phyloP scores from a whole-genome alignment of 2,888 invertebrate species.

The Cerceris ruficornis region DNA sequence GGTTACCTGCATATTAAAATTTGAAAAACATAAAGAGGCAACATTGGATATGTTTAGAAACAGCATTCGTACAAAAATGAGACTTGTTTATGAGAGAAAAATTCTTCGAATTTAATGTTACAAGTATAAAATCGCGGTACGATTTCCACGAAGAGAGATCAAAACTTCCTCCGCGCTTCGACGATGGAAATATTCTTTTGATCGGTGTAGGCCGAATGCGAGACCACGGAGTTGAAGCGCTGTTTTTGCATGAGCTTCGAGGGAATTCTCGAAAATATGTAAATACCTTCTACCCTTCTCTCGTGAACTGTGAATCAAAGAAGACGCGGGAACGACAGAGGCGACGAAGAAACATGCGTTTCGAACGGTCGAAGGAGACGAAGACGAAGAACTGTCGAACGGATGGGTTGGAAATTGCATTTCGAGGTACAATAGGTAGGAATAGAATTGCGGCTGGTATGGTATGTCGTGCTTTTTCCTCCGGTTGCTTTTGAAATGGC shows the following conservation, averaged over 20 bases:
- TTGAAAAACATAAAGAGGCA: too few species aligned
- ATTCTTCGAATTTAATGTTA: too few species aligned
- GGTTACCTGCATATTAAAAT: too few species aligned
- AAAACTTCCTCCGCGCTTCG: too few species aligned
- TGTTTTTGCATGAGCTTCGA: background rate
- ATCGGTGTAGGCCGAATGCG: background rate
- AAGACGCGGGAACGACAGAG: background rate
- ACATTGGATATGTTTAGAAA: too few species aligned
- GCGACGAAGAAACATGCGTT: background rate
- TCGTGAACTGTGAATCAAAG: conserved; percentile 8
- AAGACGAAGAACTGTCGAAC: background rate
- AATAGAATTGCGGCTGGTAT: background rate
- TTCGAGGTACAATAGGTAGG: background rate
- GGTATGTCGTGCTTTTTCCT: background rate
- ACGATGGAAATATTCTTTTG: background rate
- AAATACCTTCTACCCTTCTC: conserved; percentile 24
- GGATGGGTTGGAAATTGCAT: conserved; percentile 1
- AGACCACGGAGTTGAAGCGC: background rate
- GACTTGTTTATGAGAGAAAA: too few species aligned
- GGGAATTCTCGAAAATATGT: conserved; percentile 29
- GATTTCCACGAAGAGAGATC: too few species aligned
- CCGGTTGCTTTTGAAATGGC: background rate
- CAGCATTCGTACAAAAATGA: too few species aligned
- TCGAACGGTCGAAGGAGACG: background rate
- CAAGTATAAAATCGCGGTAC: too few species aligned